A percentile compares a stretch with the other conserved stretches of the same genome.
phyloP scores from a whole-genome alignment of 2,113 vertebrate genomes.

The Cavia aperea region DNA sequence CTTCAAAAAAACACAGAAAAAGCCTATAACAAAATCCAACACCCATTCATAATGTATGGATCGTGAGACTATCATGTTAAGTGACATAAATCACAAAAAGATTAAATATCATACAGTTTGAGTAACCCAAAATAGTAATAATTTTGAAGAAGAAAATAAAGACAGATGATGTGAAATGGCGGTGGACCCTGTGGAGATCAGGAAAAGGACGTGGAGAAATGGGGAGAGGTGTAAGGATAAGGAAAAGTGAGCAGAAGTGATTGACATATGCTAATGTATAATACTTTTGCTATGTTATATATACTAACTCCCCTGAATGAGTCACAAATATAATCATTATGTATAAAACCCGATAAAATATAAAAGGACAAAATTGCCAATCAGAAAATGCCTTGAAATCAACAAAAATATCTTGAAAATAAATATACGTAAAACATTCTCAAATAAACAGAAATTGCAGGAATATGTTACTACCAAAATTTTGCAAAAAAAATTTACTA shows the following conservation, averaged over 20 bases:
- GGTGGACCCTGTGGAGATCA: neutral
- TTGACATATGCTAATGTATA: neutral
- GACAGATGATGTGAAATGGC: neutral
- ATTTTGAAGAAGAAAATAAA: neutral
- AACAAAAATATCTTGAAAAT: neutral
- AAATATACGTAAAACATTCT: neutral
- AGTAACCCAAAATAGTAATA: neutral
- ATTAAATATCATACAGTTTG: neutral
- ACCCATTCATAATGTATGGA: neutral
- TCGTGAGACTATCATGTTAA: neutral
- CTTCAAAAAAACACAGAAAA: neutral
- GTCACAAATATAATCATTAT: neutral
- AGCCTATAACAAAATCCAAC: neutral
- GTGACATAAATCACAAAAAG: neutral
- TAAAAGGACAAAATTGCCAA: neutral
- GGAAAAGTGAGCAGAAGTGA: neutral
- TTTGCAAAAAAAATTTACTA: neutral
- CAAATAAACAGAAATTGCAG: neutral
- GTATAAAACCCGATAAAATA: neutral
- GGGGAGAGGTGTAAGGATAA: neutral
- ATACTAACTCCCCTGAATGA: neutral
- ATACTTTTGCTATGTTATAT: neutral
- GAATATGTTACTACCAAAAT: neutral
- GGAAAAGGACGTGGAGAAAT: neutral
- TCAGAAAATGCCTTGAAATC: neutral